Evolutionary conservation across 37 sponge, comb jelly and placozoan species (phyloP).

Genomic region (Mnemiopsis leidyi): DNA sequence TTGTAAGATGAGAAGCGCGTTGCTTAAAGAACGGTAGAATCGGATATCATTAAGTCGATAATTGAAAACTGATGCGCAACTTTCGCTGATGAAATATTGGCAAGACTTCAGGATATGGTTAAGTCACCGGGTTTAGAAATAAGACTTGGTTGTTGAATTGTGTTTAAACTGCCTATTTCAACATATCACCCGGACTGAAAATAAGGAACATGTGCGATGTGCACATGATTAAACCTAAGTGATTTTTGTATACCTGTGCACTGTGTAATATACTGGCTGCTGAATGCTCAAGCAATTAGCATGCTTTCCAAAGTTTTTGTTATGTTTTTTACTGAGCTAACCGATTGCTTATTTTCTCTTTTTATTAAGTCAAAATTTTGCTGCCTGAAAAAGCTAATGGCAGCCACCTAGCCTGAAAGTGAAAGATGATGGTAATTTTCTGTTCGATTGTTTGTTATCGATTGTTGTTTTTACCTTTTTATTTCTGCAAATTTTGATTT

Average conservation of each 20-base stretch:
- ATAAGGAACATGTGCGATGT: neutral
- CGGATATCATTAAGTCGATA: too few species aligned
- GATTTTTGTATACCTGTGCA: neutral
- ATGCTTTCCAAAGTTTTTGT: neutral
- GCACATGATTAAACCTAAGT: neutral
- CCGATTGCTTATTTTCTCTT: neutral
- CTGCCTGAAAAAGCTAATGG: neutral
- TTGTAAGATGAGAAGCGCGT: too few species aligned
- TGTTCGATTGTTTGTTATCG: neutral
- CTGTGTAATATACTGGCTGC: neutral
- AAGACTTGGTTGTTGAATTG: too few species aligned
- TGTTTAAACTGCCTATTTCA: too few species aligned
- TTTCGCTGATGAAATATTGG: too few species aligned
- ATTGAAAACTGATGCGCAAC: too few species aligned
- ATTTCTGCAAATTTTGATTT: neutral
- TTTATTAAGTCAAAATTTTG: neutral
- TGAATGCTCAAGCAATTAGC: neutral
- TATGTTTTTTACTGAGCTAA: neutral
- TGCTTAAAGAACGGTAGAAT: too few species aligned
- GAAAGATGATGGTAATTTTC: neutral
- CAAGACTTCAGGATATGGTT: too few species aligned
- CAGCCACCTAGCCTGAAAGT: neutral
- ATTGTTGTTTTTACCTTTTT: neutral
- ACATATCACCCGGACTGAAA: neutral
- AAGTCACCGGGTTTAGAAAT: too few species aligned